These are phyloP conservation scores for Oeneis ivallda DNA, from an alignment of 2,888 invertebrate genomes.

Conservation along the genomic window DNA sequence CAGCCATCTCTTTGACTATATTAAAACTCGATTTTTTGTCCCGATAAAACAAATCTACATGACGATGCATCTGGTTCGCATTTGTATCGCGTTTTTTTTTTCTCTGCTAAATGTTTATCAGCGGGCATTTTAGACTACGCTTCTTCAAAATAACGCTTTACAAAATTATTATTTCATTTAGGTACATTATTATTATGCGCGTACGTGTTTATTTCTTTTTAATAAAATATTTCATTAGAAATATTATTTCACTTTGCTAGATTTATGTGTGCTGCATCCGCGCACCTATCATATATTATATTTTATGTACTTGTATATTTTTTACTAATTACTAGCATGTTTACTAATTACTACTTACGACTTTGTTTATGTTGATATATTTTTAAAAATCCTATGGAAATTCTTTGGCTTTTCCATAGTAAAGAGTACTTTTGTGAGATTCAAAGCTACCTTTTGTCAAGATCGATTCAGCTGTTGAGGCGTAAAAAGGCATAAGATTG, in stretches of 20 bases:
- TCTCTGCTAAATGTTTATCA: slow-evolving; percentile 27
- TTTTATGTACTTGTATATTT: background rate
- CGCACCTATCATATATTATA: no score
- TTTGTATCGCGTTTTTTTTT: slow-evolving; percentile 33
- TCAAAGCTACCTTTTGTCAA: no score
- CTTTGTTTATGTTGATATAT: no score
- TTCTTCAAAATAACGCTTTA: slow-evolving; percentile 24
- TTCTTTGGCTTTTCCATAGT: no score
- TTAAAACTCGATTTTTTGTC: slow-evolving; percentile 21
- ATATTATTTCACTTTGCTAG: slow-evolving; percentile 5
- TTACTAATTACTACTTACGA: no score
- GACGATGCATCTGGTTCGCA: slow-evolving; percentile 33
- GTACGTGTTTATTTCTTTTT: slow-evolving; percentile 16
- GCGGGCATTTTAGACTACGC: slow-evolving; percentile 27
- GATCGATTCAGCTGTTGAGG: no score
- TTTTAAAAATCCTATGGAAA: no score
- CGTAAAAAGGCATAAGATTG: no score
- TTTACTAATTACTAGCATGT: no score
- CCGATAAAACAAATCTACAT: slow-evolving; percentile 32
- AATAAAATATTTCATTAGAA: slow-evolving; percentile 2
- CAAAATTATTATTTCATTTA: slow-evolving; percentile 22
- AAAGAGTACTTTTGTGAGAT: no score
- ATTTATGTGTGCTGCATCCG: background rate
- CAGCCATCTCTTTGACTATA: slow-evolving; percentile 15
- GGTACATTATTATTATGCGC: background rate